phyloP scores from a whole-genome alignment of 2,888 invertebrate species.

The Sinentomon sp. region DNA sequence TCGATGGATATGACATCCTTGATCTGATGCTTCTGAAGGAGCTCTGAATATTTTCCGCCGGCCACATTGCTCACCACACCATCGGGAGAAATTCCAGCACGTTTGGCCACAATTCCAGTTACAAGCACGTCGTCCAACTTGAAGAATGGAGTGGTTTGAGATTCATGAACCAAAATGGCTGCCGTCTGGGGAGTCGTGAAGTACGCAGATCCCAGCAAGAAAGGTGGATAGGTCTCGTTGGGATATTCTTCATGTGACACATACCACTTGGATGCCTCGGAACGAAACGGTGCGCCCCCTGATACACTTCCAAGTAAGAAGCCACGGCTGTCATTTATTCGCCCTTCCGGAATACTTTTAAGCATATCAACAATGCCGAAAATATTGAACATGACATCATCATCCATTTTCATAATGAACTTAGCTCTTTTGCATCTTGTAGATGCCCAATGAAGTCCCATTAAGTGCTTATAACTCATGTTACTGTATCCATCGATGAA shows the following conservation, averaged over 20 bases:
- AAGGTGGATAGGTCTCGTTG: conserved; percentile 34
- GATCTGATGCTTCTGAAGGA: no score
- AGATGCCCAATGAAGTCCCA: conserved; percentile 47
- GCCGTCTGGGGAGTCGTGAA: conserved; percentile 26
- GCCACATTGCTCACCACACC: no score
- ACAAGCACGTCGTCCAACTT: conserved; percentile 9
- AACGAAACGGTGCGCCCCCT: conserved; percentile 9
- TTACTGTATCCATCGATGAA: conserved; percentile 51
- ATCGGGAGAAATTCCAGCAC: no score
- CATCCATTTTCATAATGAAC: conserved; percentile 42
- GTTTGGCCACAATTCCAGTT: conserved; percentile 5
- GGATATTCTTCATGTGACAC: conserved; percentile 38
- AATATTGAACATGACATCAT: conserved; percentile 45
- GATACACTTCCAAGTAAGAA: conserved; percentile 8
- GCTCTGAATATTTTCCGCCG: no score
- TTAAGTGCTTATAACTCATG: conserved; percentile 57
- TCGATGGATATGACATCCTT: no score
- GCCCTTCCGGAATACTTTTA: no score
- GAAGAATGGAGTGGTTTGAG: background rate
- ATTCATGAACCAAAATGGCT: conserved; percentile 5
- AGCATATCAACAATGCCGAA: conserved; percentile 26
- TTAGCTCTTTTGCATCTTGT: conserved; percentile 38
- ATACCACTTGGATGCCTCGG: conserved; percentile 32
- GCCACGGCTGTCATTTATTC: no score
- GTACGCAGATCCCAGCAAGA: conserved; percentile 44